phyloP scores from a whole-genome alignment of 2,113 vertebrate species.

The Pygoscelis antarcticus region DNA sequence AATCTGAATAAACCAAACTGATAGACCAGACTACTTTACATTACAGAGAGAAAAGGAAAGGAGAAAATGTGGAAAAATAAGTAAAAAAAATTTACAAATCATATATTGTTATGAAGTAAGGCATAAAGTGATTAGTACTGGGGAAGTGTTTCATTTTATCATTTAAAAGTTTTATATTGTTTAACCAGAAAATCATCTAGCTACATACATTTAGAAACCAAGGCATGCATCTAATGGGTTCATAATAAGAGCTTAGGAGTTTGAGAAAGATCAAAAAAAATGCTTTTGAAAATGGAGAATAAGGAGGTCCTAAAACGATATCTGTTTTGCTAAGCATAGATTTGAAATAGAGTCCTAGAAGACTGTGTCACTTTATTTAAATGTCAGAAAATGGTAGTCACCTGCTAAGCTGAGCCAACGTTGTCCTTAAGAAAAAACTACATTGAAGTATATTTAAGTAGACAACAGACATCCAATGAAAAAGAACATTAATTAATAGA shows the following conservation, averaged over 20 bases:
- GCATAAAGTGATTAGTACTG: not conserved
- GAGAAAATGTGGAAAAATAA: not conserved
- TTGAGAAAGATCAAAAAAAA: not conserved
- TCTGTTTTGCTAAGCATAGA: not conserved
- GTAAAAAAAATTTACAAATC: not conserved
- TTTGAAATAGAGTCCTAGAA: not conserved
- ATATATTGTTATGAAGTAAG: not conserved
- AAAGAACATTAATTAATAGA: not conserved
- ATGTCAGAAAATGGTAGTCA: not conserved
- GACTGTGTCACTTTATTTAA: not conserved
- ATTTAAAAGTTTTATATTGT: not conserved
- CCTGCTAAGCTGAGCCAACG: not conserved
- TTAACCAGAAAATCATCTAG: not conserved
- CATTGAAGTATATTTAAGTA: not conserved
- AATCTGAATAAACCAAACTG: not conserved
- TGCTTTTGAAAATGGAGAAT: not conserved
- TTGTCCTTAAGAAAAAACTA: not conserved
- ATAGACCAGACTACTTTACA: not conserved
- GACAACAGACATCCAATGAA: not conserved
- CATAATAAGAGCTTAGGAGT: not conserved
- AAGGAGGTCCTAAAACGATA: not conserved
- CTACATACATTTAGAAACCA: not conserved
- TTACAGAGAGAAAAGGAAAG: not conserved
- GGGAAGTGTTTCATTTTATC: not conserved
- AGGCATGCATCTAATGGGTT: not conserved